Percentiles rank a stretch among this genome's conserved stretches.
Evolutionary conservation across 2,888 invertebrate genomes (phyloP).

Genomic region (Aromia moschata): DNA sequence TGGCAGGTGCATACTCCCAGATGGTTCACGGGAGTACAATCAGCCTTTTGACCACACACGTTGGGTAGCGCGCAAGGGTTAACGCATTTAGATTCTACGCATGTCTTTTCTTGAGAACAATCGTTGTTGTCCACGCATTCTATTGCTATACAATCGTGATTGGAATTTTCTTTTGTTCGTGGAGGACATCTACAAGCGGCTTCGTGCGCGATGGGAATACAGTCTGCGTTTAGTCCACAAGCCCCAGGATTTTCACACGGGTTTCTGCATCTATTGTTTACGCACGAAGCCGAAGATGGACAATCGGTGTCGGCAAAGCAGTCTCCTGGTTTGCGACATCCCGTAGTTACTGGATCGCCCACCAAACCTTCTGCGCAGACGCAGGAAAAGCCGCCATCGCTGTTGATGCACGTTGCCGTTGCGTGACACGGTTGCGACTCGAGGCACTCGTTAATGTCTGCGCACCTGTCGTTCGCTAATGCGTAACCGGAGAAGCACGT

Average conservation of each 20-base stretch:
- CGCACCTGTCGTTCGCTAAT: slow-evolving; percentile 73
- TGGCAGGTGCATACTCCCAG: slow-evolving; percentile 85
- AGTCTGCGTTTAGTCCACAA: slow-evolving; percentile 82
- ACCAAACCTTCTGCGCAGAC: slow-evolving; percentile 81
- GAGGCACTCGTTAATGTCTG: slow-evolving; percentile 84
- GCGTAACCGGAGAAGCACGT: slow-evolving; percentile 80
- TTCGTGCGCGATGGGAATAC: slow-evolving; percentile 74
- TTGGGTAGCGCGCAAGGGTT: slow-evolving; percentile 84
- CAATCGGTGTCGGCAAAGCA: slow-evolving; percentile 84
- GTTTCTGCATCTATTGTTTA: slow-evolving; percentile 79
- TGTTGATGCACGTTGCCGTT: slow-evolving; percentile 80
- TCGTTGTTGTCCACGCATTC: slow-evolving; percentile 84
- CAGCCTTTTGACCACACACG: slow-evolving; percentile 83
- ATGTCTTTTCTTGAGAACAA: slow-evolving; percentile 76
- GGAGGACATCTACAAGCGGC: slow-evolving; percentile 79
- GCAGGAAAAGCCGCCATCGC: slow-evolving; percentile 80
- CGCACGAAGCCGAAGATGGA: slow-evolving; percentile 78
- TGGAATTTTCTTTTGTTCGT: slow-evolving; percentile 80
- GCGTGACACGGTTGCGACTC: slow-evolving; percentile 78
- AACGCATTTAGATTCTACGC: slow-evolving; percentile 81
- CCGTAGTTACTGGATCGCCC: slow-evolving; percentile 77
- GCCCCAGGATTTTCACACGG: slow-evolving; percentile 74
- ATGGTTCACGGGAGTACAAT: slow-evolving; percentile 80
- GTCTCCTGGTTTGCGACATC: slow-evolving; percentile 84
- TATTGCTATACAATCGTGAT: slow-evolving; percentile 74